Base-by-base conservation (phyloP, 2,797 vertebrate genomes). In the Pterois miles region DNA sequence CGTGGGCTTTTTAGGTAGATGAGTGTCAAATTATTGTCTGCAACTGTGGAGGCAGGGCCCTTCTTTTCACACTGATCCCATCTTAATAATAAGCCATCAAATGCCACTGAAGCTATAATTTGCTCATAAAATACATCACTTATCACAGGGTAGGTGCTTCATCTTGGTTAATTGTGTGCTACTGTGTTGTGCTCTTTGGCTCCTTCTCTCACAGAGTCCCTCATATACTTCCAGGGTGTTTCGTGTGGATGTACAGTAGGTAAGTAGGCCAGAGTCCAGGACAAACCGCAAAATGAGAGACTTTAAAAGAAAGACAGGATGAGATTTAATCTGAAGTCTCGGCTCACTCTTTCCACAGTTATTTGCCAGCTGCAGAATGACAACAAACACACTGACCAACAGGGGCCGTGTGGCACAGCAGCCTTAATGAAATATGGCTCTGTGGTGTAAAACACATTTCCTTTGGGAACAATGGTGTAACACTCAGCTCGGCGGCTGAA, bases 1-100 rank as follows among this genome's bases (percentile, higher is more conserved):
- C 50, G 20, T 31, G 72, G 86, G 87, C 64, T 80, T 84, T 71
- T 48, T 56, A 74, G 56, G 59, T 74, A 58, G 85, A 86, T 76
- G 77, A 87, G 76, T 85, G 81, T 91, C 87, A 91, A 79, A 89
- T 87, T 80, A 84, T 85, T 89, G 82, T 86, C 87, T 91, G 78
- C 57, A 62, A 80, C 74, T 56, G 56, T 77, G 63, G 54, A 87
- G 43, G 40, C 57, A 65, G 53, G 16, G 43, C 13, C 57, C 79
- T 86, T 82, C 69, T 83, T 80, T 72, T 77, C 72, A 40, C 63
- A 77, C 58, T 62, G 63, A 87, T 87, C 81, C 59, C 1, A 9
- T 9, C 43, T 86, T 90, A 87, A 90, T 86, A 68, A 71, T 33
- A 84, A 34, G 65, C 78, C 67, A 81, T 87, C 38, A 88, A 73